Conservation (phyloP, 2,888 invertebrate genomes). For the Drosophila rubida region DNA sequence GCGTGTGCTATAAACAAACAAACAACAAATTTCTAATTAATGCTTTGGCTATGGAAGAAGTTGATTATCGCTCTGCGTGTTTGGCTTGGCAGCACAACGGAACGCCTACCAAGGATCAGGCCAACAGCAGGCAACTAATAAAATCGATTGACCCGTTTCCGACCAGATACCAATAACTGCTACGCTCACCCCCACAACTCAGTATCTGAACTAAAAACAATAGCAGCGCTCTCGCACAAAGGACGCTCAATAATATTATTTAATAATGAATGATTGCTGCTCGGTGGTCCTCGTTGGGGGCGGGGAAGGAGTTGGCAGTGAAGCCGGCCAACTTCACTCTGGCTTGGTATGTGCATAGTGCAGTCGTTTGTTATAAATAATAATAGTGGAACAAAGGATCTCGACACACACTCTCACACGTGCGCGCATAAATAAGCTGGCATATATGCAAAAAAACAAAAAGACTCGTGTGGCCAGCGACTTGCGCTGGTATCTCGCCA, state of each 20-base stretch:
- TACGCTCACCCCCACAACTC: too few relatives aligned
- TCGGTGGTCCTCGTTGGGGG: constrained; percentile 19
- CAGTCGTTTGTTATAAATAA: constrained; percentile 79
- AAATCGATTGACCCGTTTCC: constrained; percentile 77
- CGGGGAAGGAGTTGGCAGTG: neutral
- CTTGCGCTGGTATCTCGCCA: constrained; percentile 31
- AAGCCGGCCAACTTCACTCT: too few relatives aligned
- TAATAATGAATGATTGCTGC: constrained; percentile 63
- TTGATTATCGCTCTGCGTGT: constrained; percentile 38
- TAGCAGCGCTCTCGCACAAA: constrained; percentile 51
- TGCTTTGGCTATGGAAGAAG: constrained; percentile 52
- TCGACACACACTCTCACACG: constrained; percentile 22
- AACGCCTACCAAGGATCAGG: constrained; percentile 51
- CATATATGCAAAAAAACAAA: constrained; percentile 40
- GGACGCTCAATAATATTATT: constrained; percentile 73
- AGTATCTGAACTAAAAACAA: constrained; percentile 42
- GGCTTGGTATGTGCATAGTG: constrained; percentile 31
- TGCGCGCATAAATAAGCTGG: constrained; percentile 29
- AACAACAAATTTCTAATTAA: constrained; percentile 72
- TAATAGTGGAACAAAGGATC: constrained; percentile 71
- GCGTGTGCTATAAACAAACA: constrained; percentile 32
- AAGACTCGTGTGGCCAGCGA: constrained; percentile 24
- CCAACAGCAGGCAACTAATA: constrained; percentile 20
- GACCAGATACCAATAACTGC: constrained; percentile 20
- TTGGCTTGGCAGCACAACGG: constrained; percentile 55